A percentile compares a stretch with the other conserved stretches of the same genome.
phyloP scores from a whole-genome alignment of 2,113 vertebrate species.

The Cromileptes altivelis region DNA sequence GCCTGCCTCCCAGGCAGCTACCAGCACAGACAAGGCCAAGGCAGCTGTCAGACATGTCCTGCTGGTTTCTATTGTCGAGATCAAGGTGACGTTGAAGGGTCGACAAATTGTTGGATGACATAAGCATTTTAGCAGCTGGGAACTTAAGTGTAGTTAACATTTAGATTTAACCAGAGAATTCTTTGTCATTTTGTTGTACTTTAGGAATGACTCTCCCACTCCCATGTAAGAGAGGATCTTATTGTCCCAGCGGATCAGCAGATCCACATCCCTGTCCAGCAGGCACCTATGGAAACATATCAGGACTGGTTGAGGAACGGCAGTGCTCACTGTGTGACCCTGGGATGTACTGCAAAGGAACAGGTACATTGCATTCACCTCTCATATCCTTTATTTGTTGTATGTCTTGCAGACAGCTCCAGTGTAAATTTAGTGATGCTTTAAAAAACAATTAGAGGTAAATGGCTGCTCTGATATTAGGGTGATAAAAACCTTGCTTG shows the following conservation, averaged over 20 bases:
- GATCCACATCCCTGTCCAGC: constrained; percentile 80
- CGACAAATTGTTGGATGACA: neutral
- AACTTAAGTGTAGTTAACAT: neutral
- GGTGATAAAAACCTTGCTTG: constrained; percentile 14
- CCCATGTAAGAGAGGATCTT: constrained; percentile 83
- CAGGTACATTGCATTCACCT: constrained; percentile 67
- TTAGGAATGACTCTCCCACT: constrained; percentile 75
- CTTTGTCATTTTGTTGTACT: neutral
- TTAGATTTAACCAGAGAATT: neutral
- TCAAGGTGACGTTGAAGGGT: constrained; percentile 76
- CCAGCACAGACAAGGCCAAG: constrained; percentile 84
- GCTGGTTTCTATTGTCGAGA: constrained; percentile 87
- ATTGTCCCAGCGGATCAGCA: constrained; percentile 80
- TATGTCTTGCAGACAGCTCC: neutral
- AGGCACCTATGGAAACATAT: constrained; percentile 82
- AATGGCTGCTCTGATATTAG: neutral
- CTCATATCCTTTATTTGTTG: neutral
- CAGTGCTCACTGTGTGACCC: constrained; percentile 83
- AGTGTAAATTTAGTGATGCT: neutral
- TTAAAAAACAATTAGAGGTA: neutral
- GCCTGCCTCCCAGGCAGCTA: constrained; percentile 87
- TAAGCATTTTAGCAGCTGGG: neutral
- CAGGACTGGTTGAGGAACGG: constrained; percentile 72
- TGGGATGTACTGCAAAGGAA: constrained; percentile 84
- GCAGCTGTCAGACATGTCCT: constrained; percentile 87